These are phyloP conservation scores for Epinotia bilunana DNA, from an alignment of 2,888 invertebrate species.

Conservation along the genomic window DNA sequence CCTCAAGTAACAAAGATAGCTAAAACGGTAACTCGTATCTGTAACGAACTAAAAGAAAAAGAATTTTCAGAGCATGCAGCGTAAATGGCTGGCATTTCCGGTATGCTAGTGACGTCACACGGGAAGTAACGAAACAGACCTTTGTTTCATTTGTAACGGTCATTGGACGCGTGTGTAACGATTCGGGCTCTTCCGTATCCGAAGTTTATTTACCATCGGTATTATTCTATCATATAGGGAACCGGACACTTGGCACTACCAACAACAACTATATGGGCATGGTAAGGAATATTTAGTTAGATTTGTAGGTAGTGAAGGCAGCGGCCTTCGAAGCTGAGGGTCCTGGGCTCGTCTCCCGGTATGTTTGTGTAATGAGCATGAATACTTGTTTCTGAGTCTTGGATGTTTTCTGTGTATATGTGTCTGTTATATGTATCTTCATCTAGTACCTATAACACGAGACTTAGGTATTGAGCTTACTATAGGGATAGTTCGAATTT, in stretches of 20 bases:
- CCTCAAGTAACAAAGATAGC: neutral
- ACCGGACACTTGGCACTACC: neutral
- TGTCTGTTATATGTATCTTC: too few species aligned
- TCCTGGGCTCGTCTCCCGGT: too few species aligned
- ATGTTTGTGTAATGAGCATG: too few species aligned
- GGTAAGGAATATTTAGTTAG: too few species aligned
- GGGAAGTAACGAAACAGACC: constrained; percentile 32
- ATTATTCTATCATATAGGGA: neutral
- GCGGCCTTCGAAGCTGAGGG: too few species aligned
- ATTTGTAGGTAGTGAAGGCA: too few species aligned
- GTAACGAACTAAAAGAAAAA: neutral
- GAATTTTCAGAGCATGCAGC: constrained; percentile 16
- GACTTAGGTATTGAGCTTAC: too few species aligned
- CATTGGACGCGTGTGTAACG: constrained; percentile 28
- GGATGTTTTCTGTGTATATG: too few species aligned
- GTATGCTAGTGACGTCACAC: constrained; percentile 17
- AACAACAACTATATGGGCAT: too few species aligned
- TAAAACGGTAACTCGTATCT: neutral
- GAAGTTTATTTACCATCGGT: neutral
- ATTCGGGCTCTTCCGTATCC: neutral
- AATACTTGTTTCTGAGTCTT: too few species aligned
- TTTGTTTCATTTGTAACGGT: constrained; percentile 43
- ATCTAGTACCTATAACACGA: too few species aligned
- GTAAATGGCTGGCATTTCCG: constrained; percentile 22
- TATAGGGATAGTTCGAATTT: too few species aligned